These are phyloP conservation scores for Helicorthomorpha holstii DNA, from an alignment of 1,140 invertebrate genomes.

Conservation along the genomic window DNA sequence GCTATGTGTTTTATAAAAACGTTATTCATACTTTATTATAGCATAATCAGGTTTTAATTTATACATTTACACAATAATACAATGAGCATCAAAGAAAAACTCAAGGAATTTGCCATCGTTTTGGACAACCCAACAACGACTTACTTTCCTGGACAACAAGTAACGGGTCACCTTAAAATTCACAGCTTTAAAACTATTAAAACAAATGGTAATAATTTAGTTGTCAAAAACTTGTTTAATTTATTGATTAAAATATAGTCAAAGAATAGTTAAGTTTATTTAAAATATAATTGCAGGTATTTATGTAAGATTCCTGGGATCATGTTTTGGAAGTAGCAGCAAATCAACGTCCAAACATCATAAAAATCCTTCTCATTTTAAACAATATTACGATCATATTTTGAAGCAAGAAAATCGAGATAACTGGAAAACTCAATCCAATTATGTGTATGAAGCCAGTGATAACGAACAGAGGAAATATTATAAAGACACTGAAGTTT, in stretches of 20 bases:
- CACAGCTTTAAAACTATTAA: background rate
- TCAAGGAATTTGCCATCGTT: background rate
- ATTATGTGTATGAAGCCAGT: too few relatives aligned
- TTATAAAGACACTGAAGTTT: background rate
- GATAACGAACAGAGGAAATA: background rate
- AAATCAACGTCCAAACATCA: background rate
- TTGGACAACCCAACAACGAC: background rate
- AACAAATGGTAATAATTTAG: background rate
- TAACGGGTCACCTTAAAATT: background rate
- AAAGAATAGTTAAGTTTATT: too few relatives aligned
- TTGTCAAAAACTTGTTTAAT: background rate
- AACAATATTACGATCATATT: background rate
- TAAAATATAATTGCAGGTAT: too few relatives aligned
- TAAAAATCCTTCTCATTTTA: background rate
- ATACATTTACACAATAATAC: too few relatives aligned
- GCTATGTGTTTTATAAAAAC: too few relatives aligned
- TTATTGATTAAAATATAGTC: background rate
- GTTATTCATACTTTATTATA: too few relatives aligned
- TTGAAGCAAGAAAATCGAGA: background rate
- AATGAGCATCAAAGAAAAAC: too few relatives aligned
- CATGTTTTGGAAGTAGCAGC: background rate
- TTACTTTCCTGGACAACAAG: background rate
- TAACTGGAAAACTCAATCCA: background rate
- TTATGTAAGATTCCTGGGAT: background rate
- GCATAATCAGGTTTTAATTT: too few relatives aligned